phyloP scores from a whole-genome alignment of 2,888 invertebrate species.

The Torymus tubicola region DNA sequence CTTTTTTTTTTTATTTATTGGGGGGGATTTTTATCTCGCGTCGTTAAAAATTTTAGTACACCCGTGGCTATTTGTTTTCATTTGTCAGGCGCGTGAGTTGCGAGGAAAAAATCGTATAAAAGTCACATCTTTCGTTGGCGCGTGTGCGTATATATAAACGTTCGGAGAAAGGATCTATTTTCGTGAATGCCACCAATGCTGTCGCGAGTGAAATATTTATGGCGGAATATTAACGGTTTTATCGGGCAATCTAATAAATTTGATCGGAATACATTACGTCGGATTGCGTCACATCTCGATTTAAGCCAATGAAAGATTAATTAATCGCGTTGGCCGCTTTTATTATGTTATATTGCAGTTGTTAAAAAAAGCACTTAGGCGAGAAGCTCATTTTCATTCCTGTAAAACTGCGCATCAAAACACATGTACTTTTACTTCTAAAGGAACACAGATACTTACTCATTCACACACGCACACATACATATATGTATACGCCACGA shows the following conservation, averaged over 20 bases:
- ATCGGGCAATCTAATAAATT: conserved; percentile 32
- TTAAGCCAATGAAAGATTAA: no score
- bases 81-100: not conserved
- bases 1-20: no score
- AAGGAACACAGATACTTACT: no score
- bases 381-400: no score
- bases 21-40: conserved; percentile 2
- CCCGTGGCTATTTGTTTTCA: conserved; percentile 33
- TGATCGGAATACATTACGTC: conserved; percentile 23
- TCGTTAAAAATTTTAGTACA: conserved; percentile 44
- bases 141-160: not conserved
- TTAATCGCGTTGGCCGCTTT: no score
- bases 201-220: conserved; percentile 16
- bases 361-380: no score
- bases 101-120: conserved; percentile 31
- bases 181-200: conserved; percentile 11
- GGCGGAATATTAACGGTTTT: not conserved
- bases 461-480: no score
- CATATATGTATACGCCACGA: no score
- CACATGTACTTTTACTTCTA: no score
- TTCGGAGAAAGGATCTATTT: conserved; percentile 30
- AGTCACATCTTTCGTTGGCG: conserved; percentile 24
- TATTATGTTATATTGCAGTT: no score
- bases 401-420: no score
- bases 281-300: not conserved